phyloP scores from a whole-genome alignment of 2,888 invertebrate genomes.

The Tolmerus cingulatus region DNA sequence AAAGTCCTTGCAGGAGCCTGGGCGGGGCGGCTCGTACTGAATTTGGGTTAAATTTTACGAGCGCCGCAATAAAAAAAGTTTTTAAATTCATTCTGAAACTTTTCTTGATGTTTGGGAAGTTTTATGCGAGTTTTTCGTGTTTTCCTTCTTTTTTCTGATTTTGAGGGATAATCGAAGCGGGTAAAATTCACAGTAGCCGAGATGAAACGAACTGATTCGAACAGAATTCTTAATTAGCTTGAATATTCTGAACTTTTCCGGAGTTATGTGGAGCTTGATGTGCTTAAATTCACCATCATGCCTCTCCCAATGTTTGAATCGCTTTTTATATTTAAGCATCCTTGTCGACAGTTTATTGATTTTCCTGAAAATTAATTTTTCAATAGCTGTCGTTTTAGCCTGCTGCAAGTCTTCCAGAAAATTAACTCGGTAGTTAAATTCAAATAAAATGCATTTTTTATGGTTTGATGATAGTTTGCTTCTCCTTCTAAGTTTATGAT shows the following conservation, averaged over 20 bases:
- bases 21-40: not conserved
- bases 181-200: not conserved
- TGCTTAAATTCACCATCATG: not conserved
- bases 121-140: not conserved
- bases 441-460: no score
- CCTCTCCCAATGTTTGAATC: not conserved
- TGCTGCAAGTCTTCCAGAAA: no score
- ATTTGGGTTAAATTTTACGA: constrained; percentile 19
- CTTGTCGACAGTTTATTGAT: not conserved
- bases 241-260: not conserved
- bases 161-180: constrained; percentile 9
- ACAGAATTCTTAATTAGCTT: constrained; percentile 22
- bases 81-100: constrained; percentile 22
- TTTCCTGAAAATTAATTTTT: not conserved
- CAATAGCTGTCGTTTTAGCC: no score
- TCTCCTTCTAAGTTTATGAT: no score
- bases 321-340: not conserved
- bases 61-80: constrained; percentile 16
- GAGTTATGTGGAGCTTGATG: not conserved
- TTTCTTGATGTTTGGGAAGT: not conserved
- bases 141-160: not conserved
- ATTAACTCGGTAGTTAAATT: no score
- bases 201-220: not conserved
- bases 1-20: not conserved
- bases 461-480: no score